Base-by-base conservation (phyloP, 2,888 invertebrate genomes). In the Papilio gigon region DNA sequence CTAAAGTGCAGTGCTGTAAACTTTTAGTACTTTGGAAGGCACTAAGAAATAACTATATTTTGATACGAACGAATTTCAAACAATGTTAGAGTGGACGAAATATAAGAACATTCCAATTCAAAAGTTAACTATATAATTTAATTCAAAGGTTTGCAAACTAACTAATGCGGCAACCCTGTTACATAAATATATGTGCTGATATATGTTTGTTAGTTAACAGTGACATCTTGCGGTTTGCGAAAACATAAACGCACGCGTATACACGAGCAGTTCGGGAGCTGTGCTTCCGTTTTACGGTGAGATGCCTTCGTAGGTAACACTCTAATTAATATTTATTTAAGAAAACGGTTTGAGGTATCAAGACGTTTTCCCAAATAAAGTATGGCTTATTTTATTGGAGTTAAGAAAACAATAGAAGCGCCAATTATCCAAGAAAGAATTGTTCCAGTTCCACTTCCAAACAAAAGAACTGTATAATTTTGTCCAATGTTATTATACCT, bases 151-250 rank as follows among this genome's bases (percentile, higher is more conserved):
- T 47, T 25, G 20, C 5, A 22, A 14, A 50, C 4, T 22, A 30
- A 30, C 9, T 2, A 56, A 14, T 1, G 9, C 20, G 20, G 37
- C 60, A 60, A 17, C 60, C 60, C 60, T 60, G 40, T 12, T 40
- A 25, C 25, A 40, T 25, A 60, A 17, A 17, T 42, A 35, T 42
- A 17, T 42, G 17, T 0, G 1, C 14, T 40, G n/a, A 22, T 22
- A 47, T 22, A 22, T 25, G 25, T 50, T 12, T 14, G 47, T n/a
- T 14, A 40, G 40, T n/a, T 0, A n/a, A 40, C n/a, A 17, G 59
- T 59, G 56, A 56, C 25, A 37, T 37, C 9, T 61, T 8, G 42
- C 11, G 61, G 42, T 42, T 42, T 27, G 4, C 40, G 27, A 27
- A 27, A n/a, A 33, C 33, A 17, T 56, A 27, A 56, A 44, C 44